Conservation (phyloP, 2,797 vertebrate genomes). For the Hypotaenidia okinawae region DNA sequence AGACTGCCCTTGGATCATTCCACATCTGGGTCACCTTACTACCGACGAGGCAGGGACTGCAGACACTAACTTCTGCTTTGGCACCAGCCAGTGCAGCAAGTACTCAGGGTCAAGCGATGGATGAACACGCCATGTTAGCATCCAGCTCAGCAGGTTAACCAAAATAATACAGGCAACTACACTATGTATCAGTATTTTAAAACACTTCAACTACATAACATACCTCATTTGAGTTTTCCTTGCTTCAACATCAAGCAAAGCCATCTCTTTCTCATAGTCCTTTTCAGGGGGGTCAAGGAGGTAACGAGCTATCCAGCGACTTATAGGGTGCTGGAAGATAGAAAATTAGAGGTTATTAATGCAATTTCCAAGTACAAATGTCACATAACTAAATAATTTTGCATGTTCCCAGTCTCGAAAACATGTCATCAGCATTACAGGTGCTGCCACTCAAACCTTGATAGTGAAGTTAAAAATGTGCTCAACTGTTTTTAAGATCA, state of each 20-base stretch:
- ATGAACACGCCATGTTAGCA: not conserved
- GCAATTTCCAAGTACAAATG: not conserved
- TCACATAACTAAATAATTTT: not conserved
- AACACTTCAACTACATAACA: not conserved
- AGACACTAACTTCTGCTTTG: not conserved
- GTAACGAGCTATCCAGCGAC: constrained; percentile 86
- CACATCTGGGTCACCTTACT: not conserved
- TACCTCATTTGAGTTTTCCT: constrained; percentile 89
- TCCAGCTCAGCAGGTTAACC: not conserved
- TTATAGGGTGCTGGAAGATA: constrained; percentile 90
- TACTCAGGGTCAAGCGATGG: not conserved
- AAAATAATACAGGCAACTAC: not conserved
- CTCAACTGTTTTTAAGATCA: not conserved
- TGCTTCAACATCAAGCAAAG: constrained; percentile 81
- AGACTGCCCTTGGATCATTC: not conserved
- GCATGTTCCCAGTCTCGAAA: not conserved
- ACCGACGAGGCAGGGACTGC: not conserved
- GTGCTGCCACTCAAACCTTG: not conserved
- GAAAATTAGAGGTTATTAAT: not conserved
- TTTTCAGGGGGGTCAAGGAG: constrained; percentile 87
- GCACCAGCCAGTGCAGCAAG: not conserved
- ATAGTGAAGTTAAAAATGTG: not conserved
- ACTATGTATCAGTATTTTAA: not conserved
- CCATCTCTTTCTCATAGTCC: constrained; percentile 91
- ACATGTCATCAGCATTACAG: not conserved